Base-by-base conservation (phyloP, 2,797 vertebrate genomes). In the Picus viridis region DNA sequence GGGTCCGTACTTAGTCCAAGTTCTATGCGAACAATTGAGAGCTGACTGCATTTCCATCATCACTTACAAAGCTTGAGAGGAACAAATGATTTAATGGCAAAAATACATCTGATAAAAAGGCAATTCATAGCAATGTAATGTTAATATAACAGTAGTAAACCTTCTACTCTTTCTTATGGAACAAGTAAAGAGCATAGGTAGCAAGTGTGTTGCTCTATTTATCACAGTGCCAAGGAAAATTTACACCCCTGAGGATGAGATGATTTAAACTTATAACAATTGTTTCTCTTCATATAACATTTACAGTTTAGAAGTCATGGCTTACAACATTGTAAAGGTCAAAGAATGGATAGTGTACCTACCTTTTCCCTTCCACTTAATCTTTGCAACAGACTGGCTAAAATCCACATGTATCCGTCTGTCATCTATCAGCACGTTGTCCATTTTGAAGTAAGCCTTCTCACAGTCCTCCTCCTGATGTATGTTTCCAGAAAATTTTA, bases 371-470 rank as follows among this genome's bases (percentile, higher is more conserved):
- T 99, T 99, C 99, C 99, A 99, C 88, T 98, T 99, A 89, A 99
- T 98, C 97, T 99, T 99, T 57, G 99, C 97, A 22, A 99, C 99
- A 7, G 99, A 99, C 96, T 99, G 99, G 97, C 99, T 99, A 96
- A 99, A 99, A 97, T 99, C 99, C 56, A 99, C 99, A 1, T 99
- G 99, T 92, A 99, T 99, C 59, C 99, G 97, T 13, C 99, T 98
- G 93, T 99, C 99, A 79, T 99, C 99, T 73, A 99, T 99, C 79
- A 99, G 98, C 30, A 99, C 99, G 1, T 99, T 99, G 97, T 99
- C 99, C 99, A 99, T 99, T 96, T 99, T 99, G 95, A 99, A 99
- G 95, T 98, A 99, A 3, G 99, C 99, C 97, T 99, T 99, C 96
- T 99, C 99, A 97, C 99, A 99, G 89, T 99, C 99, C 96, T 99